Conservation (phyloP, 2,888 invertebrate genomes). For the Psylliodes chrysocephalus region DNA sequence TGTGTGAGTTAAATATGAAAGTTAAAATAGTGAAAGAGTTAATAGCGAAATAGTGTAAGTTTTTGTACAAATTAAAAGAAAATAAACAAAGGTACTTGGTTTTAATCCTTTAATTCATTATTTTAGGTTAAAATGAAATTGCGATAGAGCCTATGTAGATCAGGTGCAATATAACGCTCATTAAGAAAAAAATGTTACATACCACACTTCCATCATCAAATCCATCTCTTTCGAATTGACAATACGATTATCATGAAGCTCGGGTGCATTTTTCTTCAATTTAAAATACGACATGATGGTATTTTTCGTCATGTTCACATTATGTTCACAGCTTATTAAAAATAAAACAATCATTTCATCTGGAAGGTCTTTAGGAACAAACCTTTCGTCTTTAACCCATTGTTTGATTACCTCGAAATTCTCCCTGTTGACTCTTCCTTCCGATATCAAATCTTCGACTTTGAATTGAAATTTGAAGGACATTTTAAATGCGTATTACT, state of each 20-base stretch:
- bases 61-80: no score
- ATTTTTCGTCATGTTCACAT: slow-evolving; percentile 68
- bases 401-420: slow-evolving; percentile 41
- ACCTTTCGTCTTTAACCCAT: slow-evolving; percentile 58
- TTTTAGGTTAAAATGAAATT: no score
- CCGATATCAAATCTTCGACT: slow-evolving; percentile 50
- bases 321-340: slow-evolving; percentile 73
- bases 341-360: slow-evolving; percentile 74
- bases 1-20: no score
- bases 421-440: slow-evolving; percentile 38
- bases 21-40: no score
- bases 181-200: no score
- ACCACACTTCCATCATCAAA: slow-evolving; percentile 29
- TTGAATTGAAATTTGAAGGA: slow-evolving; percentile 47
- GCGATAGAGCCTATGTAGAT: no score
- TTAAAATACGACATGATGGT: slow-evolving; percentile 74
- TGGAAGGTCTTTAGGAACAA: slow-evolving; percentile 55
- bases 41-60: no score
- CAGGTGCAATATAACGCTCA: no score
- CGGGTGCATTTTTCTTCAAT: slow-evolving; percentile 69
- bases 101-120: no score
- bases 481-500: no score
- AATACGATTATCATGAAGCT: slow-evolving; percentile 72
- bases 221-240: slow-evolving; percentile 47
- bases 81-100: no score